phyloP scores from a whole-genome alignment of 2,113 vertebrate species.

The Spea bombifrons region DNA sequence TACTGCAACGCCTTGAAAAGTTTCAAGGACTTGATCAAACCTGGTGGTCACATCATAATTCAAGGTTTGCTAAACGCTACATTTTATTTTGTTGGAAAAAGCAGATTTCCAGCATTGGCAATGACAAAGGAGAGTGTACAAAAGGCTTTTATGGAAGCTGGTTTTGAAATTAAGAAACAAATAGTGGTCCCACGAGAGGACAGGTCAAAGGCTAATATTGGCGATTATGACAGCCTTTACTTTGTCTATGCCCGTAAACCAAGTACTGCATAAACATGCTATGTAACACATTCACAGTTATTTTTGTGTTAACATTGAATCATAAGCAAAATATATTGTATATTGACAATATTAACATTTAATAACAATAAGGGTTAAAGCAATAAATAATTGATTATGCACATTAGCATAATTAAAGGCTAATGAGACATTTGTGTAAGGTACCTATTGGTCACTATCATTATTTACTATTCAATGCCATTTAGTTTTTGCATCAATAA shows the following conservation, averaged over 20 bases:
- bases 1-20: not conserved
- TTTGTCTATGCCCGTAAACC: conserved; percentile 18
- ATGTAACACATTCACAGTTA: too few relatives aligned
- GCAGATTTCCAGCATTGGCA: not conserved
- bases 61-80: not conserved
- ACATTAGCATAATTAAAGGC: too few relatives aligned
- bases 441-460: too few relatives aligned
- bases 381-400: too few relatives aligned
- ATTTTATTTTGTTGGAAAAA: conserved; percentile 28
- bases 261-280: not conserved
- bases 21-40: conserved; percentile 19
- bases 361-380: too few relatives aligned
- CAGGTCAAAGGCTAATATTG: not conserved
- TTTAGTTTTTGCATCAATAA: too few relatives aligned
- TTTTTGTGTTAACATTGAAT: too few relatives aligned
- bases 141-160: conserved; percentile 16
- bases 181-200: not conserved
- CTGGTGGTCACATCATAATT: conserved; percentile 4
- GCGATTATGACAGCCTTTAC: not conserved
- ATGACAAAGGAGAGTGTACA: conserved; percentile 23
- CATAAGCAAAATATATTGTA: too few relatives aligned
- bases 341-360: too few relatives aligned
- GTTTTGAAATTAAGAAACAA: conserved; percentile 6
- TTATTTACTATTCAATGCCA: too few relatives aligned
- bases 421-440: too few relatives aligned